Evolutionary conservation across 1,140 invertebrate species (phyloP).

Genomic region (Trachymyrmex septentrionalis): DNA sequence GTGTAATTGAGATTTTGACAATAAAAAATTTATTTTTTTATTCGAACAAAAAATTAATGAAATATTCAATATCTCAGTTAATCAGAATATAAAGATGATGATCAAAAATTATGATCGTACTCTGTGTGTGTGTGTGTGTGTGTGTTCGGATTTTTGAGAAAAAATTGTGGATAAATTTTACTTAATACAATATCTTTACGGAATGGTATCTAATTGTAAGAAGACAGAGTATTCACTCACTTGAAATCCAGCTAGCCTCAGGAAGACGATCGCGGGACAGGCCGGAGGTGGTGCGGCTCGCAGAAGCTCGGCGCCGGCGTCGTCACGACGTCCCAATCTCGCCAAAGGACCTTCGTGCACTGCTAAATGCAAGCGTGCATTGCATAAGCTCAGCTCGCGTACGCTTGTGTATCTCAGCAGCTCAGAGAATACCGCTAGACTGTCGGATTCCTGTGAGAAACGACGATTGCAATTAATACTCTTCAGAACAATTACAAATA

Average conservation of each 20-base stretch:
- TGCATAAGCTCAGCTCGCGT: slow-evolving; percentile 84
- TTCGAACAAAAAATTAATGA: not conserved
- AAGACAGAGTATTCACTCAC: slow-evolving; percentile 74
- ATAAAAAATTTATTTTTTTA: not conserved
- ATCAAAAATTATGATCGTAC: not conserved
- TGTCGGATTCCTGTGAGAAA: slow-evolving; percentile 82
- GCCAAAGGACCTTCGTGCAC: slow-evolving; percentile 84
- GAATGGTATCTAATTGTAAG: too few relatives aligned
- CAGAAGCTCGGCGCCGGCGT: slow-evolving; percentile 83
- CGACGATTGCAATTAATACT: not conserved
- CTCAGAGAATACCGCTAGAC: slow-evolving; percentile 83
- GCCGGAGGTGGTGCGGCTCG: slow-evolving; percentile 79
- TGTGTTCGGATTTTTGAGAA: not conserved
- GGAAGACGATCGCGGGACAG: slow-evolving; percentile 84
- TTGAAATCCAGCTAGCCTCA: slow-evolving; percentile 86
- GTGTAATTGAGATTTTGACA: not conserved
- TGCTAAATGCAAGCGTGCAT: slow-evolving; percentile 85
- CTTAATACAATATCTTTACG: not conserved
- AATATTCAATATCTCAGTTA: not conserved
- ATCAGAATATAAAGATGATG: not conserved
- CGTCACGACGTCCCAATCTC: slow-evolving; percentile 83
- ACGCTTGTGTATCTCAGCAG: slow-evolving; percentile 84
- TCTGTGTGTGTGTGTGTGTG: too few relatives aligned
- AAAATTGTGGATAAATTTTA: not conserved
- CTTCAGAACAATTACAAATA: not conserved